Evolutionary conservation across 1,140 invertebrate genomes (phyloP), one percentile per base, ranked within the genome.

Genomic region (Lasioglossum baleicum): DNA sequence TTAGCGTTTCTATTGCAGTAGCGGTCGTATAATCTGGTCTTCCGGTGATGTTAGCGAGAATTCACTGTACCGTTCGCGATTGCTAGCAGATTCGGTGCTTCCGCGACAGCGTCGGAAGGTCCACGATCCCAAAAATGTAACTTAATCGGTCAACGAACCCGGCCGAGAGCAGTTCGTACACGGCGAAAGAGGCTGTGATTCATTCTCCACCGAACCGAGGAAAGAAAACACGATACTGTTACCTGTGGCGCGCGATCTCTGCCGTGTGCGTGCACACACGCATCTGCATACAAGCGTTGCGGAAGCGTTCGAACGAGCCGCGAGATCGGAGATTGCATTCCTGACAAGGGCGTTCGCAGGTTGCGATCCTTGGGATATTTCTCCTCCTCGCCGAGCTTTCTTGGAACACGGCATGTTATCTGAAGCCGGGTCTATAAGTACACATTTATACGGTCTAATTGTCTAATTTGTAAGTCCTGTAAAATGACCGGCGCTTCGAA

Each of bases 271-370:
- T 58, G 58, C 7, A 7, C 26, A 51, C 31, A 75, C 70, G 72
- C 31, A 75, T 75, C 56, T 75, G 56, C 77, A 44, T 58, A 65
- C 51, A 22, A 67, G 51, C 51, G 20, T 7, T 2, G 67, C 69
- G n/a, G 31, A 44, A 69, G 40, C 44, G 56, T 22, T 64, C 61
- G 66, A 73, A 67, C 58, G 73, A 66, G 58, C 31, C 68, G 51
- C 67, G 63, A 77, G 67, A 77, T 77, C 68, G 61, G 58, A 77
- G 74, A 81, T 81, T 71, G 80, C 80, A 81, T 81, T 81, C 80
- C 61, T 66, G 22, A 58, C 80, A 77, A 81, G 80, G 80, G 80
- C 80, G 74, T 77, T 65, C 67, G 80, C 65, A 53, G 40, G 48
- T 53, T 68, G 26, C 48, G 58, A 10, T 60, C 58, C 22, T 26